These are phyloP conservation scores for Austrolebias charrua DNA, from an alignment of 2,797 vertebrate genomes.

Conservation along the genomic window DNA sequence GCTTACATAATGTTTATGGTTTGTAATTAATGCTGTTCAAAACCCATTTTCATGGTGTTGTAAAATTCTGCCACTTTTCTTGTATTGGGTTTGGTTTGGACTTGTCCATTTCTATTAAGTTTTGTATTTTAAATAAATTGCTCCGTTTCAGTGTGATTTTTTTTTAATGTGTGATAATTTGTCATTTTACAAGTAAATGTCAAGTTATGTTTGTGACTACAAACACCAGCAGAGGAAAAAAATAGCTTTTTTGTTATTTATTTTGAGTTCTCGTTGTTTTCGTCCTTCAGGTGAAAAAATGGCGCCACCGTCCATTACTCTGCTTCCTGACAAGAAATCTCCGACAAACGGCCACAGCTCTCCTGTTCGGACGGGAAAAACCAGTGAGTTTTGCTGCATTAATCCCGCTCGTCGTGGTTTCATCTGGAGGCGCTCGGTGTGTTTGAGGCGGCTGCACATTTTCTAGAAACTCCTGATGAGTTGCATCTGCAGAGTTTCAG, in stretches of 20 bases:
- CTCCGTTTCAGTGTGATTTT: too few relatives aligned
- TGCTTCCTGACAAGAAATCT: constrained; percentile 72
- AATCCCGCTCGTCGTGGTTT: constrained; percentile 16
- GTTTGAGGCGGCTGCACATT: constrained; percentile 3
- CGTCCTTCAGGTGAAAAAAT: constrained; percentile 67
- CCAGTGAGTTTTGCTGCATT: constrained; percentile 63
- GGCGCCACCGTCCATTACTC: constrained; percentile 63
- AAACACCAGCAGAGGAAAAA: neutral
- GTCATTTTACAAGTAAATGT: too few relatives aligned
- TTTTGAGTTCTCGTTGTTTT: neutral
- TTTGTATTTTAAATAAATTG: too few relatives aligned
- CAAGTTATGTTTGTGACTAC: too few relatives aligned
- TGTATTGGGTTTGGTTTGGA: too few relatives aligned
- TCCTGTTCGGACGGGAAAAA: constrained; percentile 70
- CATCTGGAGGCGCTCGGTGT: constrained; percentile 27
- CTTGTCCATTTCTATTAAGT: too few relatives aligned
- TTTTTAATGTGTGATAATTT: too few relatives aligned
- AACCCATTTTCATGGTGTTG: too few relatives aligned
- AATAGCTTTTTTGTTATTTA: neutral
- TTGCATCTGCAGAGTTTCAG: constrained; percentile 5
- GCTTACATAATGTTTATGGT: too few relatives aligned
- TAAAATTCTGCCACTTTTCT: too few relatives aligned
- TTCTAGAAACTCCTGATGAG: neutral
- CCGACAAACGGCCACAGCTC: constrained; percentile 72
- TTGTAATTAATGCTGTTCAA: too few relatives aligned